A percentile compares a stretch with the other conserved stretches of the same genome.
phyloP scores from a whole-genome alignment of 2,797 vertebrate genomes.

The Kryptopterus vitreolus region DNA sequence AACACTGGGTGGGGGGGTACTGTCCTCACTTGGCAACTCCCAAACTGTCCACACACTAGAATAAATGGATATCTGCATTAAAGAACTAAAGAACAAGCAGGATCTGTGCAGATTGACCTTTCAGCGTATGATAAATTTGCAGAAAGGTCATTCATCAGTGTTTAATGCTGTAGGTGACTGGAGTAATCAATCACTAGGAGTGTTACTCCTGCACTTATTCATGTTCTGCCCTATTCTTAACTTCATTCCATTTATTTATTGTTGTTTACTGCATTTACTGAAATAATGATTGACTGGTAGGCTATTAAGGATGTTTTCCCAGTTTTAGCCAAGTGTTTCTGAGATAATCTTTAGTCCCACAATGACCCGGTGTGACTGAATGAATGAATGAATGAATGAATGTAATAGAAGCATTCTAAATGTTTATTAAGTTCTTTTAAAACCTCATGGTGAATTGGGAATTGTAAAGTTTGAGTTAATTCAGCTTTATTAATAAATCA shows the following conservation, averaged over 20 bases:
- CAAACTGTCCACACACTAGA: not conserved
- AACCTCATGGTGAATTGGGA: not conserved
- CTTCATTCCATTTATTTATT: conserved; percentile 11
- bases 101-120: conserved; percentile 2
- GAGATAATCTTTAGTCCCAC: not conserved
- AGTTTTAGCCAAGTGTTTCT: not conserved
- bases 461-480: not conserved
- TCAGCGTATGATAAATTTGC: conserved; percentile 35
- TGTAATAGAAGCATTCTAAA: not conserved
- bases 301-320: not conserved
- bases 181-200: conserved; percentile 52
- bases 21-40: conserved; percentile 15
- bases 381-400: not conserved
- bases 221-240: conserved; percentile 29
- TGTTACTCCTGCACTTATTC: conserved; percentile 41
- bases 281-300: not conserved
- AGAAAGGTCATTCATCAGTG: conserved; percentile 20
- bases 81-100: conserved; percentile 1
- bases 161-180: conserved; percentile 43
- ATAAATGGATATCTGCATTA: not conserved
- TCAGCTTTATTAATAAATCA: not conserved
- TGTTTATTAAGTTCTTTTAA: not conserved
- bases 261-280: not conserved
- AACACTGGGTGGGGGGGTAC: conserved; percentile 11
- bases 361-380: not conserved